Evolutionary conservation across 2,113 vertebrate species (phyloP).

Genomic region (Phaetusa simplex): DNA sequence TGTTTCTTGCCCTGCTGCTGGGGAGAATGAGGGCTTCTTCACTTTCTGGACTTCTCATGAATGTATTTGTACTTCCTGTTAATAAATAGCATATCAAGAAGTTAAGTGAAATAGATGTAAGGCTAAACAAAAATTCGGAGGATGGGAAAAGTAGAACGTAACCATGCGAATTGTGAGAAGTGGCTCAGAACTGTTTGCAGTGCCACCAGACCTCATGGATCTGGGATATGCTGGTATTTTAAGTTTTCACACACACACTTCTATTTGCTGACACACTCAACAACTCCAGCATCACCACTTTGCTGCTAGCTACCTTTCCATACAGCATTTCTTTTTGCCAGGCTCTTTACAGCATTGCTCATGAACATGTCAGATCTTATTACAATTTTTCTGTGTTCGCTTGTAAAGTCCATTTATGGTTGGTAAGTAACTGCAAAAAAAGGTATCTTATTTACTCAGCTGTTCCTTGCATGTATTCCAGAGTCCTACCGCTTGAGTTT

Average conservation of each 20-base stretch:
- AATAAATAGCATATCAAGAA: background rate
- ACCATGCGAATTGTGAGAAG: background rate
- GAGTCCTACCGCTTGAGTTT: background rate
- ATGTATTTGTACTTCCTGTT: background rate
- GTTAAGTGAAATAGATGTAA: background rate
- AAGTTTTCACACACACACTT: background rate
- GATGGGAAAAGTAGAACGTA: background rate
- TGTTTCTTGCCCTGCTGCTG: background rate
- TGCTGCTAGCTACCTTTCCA: background rate
- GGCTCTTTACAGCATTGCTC: conserved; percentile 1
- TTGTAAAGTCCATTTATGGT: background rate
- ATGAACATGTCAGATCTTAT: conserved; percentile 9
- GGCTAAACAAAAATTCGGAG: background rate
- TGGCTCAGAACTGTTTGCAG: background rate
- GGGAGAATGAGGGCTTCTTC: background rate
- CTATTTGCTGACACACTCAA: background rate
- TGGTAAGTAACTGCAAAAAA: background rate
- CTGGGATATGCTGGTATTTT: background rate
- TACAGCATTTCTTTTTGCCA: background rate
- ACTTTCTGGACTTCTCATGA: background rate
- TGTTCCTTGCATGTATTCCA: background rate
- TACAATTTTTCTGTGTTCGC: background rate
- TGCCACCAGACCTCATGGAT: background rate
- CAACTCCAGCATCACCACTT: background rate
- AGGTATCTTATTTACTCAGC: conserved; percentile 4